phyloP scores from a whole-genome alignment of 2,113 vertebrate genomes.

The Asarcornis scutulata region DNA sequence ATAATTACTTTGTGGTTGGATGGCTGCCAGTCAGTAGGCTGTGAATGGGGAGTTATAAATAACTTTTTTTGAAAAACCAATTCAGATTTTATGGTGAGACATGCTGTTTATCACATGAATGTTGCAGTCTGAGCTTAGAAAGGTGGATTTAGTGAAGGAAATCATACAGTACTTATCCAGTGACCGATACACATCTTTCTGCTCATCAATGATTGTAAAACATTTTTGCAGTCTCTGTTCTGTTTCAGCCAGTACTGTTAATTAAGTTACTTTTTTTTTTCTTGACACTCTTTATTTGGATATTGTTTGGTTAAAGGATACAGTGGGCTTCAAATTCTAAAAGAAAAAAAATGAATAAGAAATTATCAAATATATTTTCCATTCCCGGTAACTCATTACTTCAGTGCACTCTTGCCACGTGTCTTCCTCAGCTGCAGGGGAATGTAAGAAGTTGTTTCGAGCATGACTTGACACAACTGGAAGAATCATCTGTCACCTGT shows the following conservation, averaged over 20 bases:
- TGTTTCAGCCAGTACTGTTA: not conserved
- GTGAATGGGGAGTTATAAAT: conserved; percentile 7
- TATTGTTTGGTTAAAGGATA: not conserved
- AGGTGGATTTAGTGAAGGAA: not conserved
- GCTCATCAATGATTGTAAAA: not conserved
- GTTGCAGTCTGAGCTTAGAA: not conserved
- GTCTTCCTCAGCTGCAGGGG: not conserved
- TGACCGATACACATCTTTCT: not conserved
- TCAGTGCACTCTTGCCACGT: not conserved
- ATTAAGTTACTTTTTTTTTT: not conserved
- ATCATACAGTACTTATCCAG: not conserved
- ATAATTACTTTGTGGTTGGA: conserved; percentile 23
- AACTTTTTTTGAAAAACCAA: not conserved
- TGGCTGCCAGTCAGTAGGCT: not conserved
- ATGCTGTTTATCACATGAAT: not conserved
- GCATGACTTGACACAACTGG: not conserved
- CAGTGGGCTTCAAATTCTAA: not conserved
- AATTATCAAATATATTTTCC: not conserved
- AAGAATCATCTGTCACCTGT: not conserved
- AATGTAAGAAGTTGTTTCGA: not conserved
- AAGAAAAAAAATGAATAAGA: not conserved
- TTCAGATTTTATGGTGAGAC: not conserved
- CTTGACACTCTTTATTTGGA: not conserved
- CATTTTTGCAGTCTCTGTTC: not conserved
- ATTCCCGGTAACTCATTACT: not conserved